phyloP scores from a whole-genome alignment of 2,888 invertebrate genomes.

The Caradrina clavipalpis region DNA sequence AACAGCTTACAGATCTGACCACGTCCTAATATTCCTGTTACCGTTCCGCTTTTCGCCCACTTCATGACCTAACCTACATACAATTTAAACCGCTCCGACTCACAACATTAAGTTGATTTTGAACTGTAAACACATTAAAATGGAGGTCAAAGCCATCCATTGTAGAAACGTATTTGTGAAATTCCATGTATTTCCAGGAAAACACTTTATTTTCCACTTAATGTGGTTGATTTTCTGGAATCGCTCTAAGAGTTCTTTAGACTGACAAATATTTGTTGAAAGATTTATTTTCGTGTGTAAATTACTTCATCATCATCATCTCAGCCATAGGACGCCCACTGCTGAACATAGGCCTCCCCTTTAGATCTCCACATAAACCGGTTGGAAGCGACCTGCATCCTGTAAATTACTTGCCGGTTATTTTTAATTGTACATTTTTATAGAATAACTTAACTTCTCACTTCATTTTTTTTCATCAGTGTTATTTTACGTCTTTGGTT shows the following conservation, averaged over 20 bases:
- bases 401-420: too few relatives aligned
- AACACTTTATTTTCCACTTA: constrained; percentile 5
- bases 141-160: constrained; percentile 15
- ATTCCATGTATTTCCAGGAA: neutral
- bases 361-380: too few relatives aligned
- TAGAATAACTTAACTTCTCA: too few relatives aligned
- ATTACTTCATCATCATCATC: too few relatives aligned
- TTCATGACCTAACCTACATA: constrained; percentile 1
- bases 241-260: neutral
- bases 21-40: neutral
- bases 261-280: neutral
- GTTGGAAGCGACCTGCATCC: too few relatives aligned
- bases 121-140: constrained; percentile 23
- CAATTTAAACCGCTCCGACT: neutral
- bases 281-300: too few relatives aligned
- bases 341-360: too few relatives aligned
- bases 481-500: too few relatives aligned
- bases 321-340: too few relatives aligned
- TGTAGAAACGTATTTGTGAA: neutral
- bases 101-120: constrained; percentile 23
- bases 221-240: constrained; percentile 16
- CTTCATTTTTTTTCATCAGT: too few relatives aligned
- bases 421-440: too few relatives aligned
- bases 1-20: too few relatives aligned
- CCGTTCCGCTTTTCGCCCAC: neutral